Percentiles rank a stretch among this genome's conserved stretches.
Evolutionary conservation across 2,113 vertebrate species (phyloP).

Genomic region (Heterotis niloticus): DNA sequence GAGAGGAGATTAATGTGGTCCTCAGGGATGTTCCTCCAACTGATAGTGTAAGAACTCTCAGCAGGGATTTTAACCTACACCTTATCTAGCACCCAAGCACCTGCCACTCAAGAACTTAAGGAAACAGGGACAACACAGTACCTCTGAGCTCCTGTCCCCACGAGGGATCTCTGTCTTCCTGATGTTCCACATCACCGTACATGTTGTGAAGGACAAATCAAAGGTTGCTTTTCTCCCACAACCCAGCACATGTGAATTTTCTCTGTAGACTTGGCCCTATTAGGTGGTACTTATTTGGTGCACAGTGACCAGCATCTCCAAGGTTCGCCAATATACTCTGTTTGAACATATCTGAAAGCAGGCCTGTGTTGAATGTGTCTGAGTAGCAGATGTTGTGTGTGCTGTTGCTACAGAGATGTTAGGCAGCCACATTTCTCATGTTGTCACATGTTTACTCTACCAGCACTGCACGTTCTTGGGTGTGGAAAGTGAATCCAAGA

Average conservation of each 20-base stretch:
- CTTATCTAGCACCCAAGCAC: slow-evolving; percentile 19
- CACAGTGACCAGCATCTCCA: neutral
- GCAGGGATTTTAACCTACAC: neutral
- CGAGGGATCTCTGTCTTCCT: neutral
- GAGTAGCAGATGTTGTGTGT: neutral
- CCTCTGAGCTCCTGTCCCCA: no score
- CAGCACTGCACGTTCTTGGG: neutral
- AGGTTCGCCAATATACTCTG: neutral
- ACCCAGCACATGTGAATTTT: neutral
- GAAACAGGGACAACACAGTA: neutral
- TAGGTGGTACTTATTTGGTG: neutral
- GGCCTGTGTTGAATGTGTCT: no score
- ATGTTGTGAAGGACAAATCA: neutral
- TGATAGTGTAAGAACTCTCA: slow-evolving; percentile 5
- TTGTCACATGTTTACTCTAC: neutral
- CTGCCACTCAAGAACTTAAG: slow-evolving; percentile 27
- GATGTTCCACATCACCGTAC: neutral
- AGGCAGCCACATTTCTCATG: neutral
- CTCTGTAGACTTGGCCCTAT: neutral
- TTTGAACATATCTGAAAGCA: neutral
- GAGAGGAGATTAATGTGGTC: neutral
- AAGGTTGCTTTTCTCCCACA: neutral
- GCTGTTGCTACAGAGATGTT: neutral
- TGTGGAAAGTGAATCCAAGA: neutral
- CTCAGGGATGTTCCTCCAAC: neutral